Evolutionary conservation across 2,113 vertebrate genomes (phyloP).

Genomic region (Montifringilla adamsi): DNA sequence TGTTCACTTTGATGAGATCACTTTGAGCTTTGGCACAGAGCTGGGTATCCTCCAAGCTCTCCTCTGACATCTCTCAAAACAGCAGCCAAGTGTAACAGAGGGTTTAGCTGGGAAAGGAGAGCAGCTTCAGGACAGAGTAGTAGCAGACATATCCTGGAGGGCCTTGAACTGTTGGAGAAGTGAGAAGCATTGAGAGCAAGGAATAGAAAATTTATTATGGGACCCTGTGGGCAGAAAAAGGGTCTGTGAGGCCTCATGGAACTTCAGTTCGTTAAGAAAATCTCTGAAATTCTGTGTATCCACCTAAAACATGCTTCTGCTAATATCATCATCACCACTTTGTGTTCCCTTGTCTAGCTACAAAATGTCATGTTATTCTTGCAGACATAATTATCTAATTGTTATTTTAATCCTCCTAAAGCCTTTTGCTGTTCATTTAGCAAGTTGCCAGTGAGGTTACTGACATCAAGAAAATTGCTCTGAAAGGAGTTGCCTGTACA

Average conservation of each 20-base stretch:
- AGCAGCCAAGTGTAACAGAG: neutral
- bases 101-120: neutral
- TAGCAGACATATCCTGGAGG: neutral
- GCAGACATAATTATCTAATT: slow-evolving; percentile 54
- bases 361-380: slow-evolving; percentile 39
- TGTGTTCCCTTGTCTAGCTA: neutral
- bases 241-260: rapidly evolving
- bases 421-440: slow-evolving; percentile 63
- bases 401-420: slow-evolving; percentile 63
- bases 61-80: neutral
- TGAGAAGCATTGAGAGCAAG: neutral
- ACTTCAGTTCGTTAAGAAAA: neutral
- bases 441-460: slow-evolving; percentile 53
- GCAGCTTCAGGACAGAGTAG: neutral
- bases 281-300: neutral
- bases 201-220: neutral
- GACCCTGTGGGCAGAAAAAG: neutral
- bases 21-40: neutral
- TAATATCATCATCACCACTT: neutral
- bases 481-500: slow-evolving; percentile 63
- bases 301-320: neutral
- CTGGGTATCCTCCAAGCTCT: neutral
- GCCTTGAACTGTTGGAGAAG: neutral
- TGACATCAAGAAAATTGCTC: slow-evolving; percentile 69
- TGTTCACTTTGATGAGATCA: neutral